A percentile compares a stretch with the other conserved stretches of the same genome.
These are phyloP conservation scores for Anarsia innoxiella DNA, from an alignment of 2,888 invertebrate species.

Conservation along the genomic window DNA sequence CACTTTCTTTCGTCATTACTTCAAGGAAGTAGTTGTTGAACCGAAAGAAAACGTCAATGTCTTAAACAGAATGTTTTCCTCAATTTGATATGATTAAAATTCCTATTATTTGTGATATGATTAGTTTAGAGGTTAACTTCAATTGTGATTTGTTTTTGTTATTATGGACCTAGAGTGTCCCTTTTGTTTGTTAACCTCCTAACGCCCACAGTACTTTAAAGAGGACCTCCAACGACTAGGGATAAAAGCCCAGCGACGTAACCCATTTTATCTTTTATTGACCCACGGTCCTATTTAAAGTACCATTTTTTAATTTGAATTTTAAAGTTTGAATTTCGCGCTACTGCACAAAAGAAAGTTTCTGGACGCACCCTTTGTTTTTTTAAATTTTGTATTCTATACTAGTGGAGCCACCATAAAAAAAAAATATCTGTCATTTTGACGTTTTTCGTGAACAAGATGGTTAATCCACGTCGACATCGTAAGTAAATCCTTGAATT, in stretches of 20 bases:
- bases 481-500: conserved; percentile 15
- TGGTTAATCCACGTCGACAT: conserved; percentile 3
- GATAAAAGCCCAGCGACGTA: background rate
- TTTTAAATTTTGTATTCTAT: background rate
- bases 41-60: no score
- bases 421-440: conserved; percentile 8
- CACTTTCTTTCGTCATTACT: conserved; percentile 13
- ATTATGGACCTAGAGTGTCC: no score
- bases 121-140: no score
- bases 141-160: no score
- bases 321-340: conserved; percentile 1
- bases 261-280: background rate
- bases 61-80: no score
- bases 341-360: background rate
- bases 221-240: background rate
- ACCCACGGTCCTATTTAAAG: background rate
- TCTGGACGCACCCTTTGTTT: background rate
- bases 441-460: background rate
- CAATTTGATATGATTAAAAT: no score
- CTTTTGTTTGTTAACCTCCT: conserved; percentile 4
- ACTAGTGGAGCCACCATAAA: conserved; percentile 4
- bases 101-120: no score
- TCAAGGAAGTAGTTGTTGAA: no score
- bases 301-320: background rate
- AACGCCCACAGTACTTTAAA: background rate